Evolutionary conservation across 2,113 vertebrate species (phyloP), one percentile per base, ranked within the genome.

Genomic region (Equus przewalskii): DNA sequence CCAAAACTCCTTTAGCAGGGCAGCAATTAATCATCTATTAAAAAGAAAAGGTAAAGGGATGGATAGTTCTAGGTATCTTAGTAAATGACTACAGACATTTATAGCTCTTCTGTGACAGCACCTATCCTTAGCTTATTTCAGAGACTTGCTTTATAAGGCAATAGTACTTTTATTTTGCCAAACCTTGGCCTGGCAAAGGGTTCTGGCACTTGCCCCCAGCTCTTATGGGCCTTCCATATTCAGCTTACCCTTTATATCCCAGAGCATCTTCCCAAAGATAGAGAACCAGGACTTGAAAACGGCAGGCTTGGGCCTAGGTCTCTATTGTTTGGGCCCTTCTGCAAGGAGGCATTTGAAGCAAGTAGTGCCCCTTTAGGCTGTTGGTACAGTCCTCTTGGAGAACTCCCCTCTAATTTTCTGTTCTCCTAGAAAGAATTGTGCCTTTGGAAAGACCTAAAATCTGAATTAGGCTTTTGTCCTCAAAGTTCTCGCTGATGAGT

Each of bases 1-100:
- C 51, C 49, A 22, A 65, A 62, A 54, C 81, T 86, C 98, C 62
- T 91, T 85, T 99, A 99, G 98, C 69, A 62, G 97, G 96, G 88
- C 97, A 98, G 98, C 97, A 99, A 99, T 99, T 98, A 98, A 99
- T 99, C 98, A 98, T 96, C 97, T 97, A 95, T 98, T 99, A 99
- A 98, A 98, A 98, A 92, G 98, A 97, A 98, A 99, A 97, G 93
- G 84, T 76, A 95, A 97, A 86, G 6, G 85, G 92, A 88, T 70
- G 95, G 56, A 88, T 70, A 95, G 56, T 90, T 91, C 60, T 41
- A 33, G 86, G 60, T 85, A 7, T 86, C 91, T 86, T 91, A 82
- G 67, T 58, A 72, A 98, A 91, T 46, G 72, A 46, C 49, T 14
- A 9, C 6, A 15, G 33, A 30, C 65, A 58, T 41, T 65, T 89